Percentiles rank a stretch among this genome's conserved stretches.
Conservation (phyloP, 2,888 invertebrate species). For the Noctuana brunneofusca region DNA sequence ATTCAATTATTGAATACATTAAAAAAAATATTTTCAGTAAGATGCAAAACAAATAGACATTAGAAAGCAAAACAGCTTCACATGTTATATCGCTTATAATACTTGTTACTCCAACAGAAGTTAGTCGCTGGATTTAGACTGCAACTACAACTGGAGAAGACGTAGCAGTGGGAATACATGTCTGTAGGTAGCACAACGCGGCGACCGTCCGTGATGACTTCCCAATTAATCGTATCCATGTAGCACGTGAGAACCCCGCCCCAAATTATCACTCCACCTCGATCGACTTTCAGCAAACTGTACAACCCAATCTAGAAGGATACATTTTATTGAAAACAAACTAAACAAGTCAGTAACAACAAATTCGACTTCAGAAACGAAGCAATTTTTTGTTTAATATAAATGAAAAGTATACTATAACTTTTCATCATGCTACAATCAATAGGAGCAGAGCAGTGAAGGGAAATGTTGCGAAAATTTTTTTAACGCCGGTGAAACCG, state of each 20-base stretch:
- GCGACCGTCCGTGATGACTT: constrained; percentile 57
- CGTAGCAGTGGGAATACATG: constrained; percentile 50
- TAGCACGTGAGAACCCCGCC: constrained; percentile 90
- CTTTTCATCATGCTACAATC: too few relatives aligned
- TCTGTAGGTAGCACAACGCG: constrained; percentile 59
- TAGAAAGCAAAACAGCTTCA: background rate
- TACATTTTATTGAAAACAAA: too few relatives aligned
- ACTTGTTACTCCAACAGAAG: constrained; percentile 71
- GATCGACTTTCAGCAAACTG: constrained; percentile 87
- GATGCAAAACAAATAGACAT: background rate
- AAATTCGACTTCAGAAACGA: background rate
- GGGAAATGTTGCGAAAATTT: too few relatives aligned
- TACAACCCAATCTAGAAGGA: constrained; percentile 87
- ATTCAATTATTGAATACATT: too few relatives aligned
- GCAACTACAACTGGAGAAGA: constrained; percentile 62
- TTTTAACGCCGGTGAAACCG: too few relatives aligned
- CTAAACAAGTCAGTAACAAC: too few relatives aligned
- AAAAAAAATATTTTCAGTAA: too few relatives aligned
- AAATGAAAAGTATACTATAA: too few relatives aligned
- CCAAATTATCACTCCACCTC: constrained; percentile 91
- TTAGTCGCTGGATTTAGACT: constrained; percentile 49
- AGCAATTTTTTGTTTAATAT: background rate
- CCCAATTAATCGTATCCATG: constrained; percentile 79
- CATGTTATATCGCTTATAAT: background rate
- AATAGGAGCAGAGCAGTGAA: too few relatives aligned